These are phyloP conservation scores for Grallaria varia DNA, from an alignment of 2,113 vertebrate species.

Conservation along the genomic window DNA sequence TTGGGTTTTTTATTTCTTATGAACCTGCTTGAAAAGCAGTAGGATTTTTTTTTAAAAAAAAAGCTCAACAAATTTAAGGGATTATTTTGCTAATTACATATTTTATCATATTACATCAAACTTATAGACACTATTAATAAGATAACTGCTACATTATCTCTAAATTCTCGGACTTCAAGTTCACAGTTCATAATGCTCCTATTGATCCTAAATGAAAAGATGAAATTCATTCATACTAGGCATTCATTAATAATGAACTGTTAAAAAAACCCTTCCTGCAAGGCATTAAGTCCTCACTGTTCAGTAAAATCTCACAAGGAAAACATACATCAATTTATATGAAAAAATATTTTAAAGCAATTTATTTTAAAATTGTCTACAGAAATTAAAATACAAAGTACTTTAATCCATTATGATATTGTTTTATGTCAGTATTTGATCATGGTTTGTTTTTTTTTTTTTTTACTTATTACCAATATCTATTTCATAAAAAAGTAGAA, in stretches of 20 bases:
- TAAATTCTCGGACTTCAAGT: neutral
- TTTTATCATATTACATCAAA: neutral
- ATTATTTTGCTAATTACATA: neutral
- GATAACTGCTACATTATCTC: neutral
- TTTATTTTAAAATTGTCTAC: neutral
- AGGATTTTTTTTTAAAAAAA: constrained; percentile 40
- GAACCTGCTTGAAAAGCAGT: constrained; percentile 18
- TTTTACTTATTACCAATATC: neutral
- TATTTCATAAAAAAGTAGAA: neutral
- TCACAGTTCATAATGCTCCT: neutral
- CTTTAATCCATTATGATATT: neutral
- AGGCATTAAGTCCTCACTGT: neutral
- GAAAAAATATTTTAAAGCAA: neutral
- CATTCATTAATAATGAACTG: neutral
- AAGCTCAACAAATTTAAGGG: neutral
- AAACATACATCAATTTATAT: neutral
- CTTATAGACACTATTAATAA: neutral
- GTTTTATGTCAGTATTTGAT: neutral
- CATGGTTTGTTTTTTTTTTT: neutral
- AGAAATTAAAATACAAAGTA: neutral
- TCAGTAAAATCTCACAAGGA: neutral
- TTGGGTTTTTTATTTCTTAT: constrained; percentile 59
- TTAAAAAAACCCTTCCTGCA: neutral
- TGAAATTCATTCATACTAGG: neutral
- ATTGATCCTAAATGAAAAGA: neutral